Base-by-base conservation (phyloP, 2,113 vertebrate genomes). In the Ageneiosus marmoratus region DNA sequence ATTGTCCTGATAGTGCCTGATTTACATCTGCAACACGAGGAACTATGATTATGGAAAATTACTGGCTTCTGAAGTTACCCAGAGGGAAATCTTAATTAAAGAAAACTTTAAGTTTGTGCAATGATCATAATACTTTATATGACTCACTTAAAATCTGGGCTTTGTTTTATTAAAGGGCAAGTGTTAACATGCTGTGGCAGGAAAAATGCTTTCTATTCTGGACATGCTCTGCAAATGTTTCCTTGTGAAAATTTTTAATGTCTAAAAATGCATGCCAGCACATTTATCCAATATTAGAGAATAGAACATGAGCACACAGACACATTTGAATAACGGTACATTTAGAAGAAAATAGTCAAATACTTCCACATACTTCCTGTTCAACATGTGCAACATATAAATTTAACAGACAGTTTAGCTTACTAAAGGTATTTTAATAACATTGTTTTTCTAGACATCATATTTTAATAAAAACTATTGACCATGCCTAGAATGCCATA, bases 141-240 rank as follows among this genome's bases (percentile, higher is more conserved):
- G 48, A 27, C 73, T 24, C 12, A 53, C 4, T 12, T 53, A 53
- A 53, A 37, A 76, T 11, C 32, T 37, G 20, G n/a, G 16, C 9
- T 55, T 76, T 76, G 29, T 76, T 55, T 34, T 76, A 20, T 76
- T 76, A 9, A 55, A 12, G 20, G 73, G 20, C 73, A 34, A 53
- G 50, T 53, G 73, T 75, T 53, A 75, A 53, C 73, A 76, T 0
- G 73, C 20, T 37, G 18, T 37, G 10, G 10, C 32, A 53, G 29
- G 73, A 22, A 12, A 53, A 51, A 75, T 34, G 48, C 29, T n/a
- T 48, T 48, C 44, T 5, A 73, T 13, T 73, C 44, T 8, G 16
- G 24, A 27, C 69, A 55, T 76, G 50, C 50, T 53, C 48, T 51
- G 48, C 9, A 75, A 20, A 53, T 51, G 46, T 48, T 46, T 48